A percentile compares a stretch with the other conserved stretches of the same genome.
Conservation (phyloP, 2,113 vertebrate species). For the Pungitius pungitius region DNA sequence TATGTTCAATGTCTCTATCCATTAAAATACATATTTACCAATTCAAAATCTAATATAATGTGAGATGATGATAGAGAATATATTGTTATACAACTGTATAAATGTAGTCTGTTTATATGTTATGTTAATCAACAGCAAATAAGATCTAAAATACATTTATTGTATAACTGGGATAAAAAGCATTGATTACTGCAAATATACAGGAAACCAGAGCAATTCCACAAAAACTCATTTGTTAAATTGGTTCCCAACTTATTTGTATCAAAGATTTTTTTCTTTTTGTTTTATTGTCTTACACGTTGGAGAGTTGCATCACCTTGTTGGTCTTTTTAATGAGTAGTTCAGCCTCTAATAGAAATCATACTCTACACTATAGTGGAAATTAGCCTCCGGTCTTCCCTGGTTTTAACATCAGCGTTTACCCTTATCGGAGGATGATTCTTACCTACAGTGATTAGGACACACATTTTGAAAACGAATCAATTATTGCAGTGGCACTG, state of each 20-base stretch:
- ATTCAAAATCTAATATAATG: not conserved
- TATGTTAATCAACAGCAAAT: conserved; percentile 21
- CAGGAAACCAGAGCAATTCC: not conserved
- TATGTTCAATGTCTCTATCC: not conserved
- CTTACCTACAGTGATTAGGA: not conserved
- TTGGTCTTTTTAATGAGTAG: conserved; percentile 25
- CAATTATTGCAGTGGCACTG: not conserved
- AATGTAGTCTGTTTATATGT: not conserved
- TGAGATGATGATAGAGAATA: not conserved
- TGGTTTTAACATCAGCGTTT: not conserved
- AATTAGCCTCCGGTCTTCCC: not conserved
- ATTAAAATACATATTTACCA: not conserved
- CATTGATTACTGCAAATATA: not conserved
- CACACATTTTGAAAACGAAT: not conserved
- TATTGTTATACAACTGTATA: not conserved
- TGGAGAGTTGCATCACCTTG: conserved; percentile 19
- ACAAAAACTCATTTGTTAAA: conserved; percentile 19
- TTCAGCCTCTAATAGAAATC: conserved; percentile 8
- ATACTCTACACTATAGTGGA: conserved; percentile 1
- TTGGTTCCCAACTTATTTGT: conserved; percentile 16
- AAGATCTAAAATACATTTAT: not conserved
- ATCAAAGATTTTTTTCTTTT: conserved; percentile 9
- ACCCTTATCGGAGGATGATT: not conserved
- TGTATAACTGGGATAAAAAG: not conserved
- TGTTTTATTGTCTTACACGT: not conserved